These are phyloP conservation scores for Xenus cinereus DNA, from an alignment of 2,113 vertebrate genomes.

Conservation along the genomic window DNA sequence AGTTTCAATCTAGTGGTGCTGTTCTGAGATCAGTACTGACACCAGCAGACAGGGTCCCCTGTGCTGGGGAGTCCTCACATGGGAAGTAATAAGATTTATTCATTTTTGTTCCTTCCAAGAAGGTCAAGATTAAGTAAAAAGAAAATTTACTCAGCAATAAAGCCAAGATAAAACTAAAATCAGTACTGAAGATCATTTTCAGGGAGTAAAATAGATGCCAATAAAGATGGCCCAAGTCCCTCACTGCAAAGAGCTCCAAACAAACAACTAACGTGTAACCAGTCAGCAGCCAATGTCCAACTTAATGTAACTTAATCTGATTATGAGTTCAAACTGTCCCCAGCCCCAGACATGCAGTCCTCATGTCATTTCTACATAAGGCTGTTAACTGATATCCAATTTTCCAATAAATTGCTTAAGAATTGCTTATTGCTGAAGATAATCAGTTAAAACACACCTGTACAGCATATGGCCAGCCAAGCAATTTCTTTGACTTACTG, in stretches of 20 bases:
- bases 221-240: background rate
- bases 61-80: background rate
- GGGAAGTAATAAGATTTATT: background rate
- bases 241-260: background rate
- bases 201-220: background rate
- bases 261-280: background rate
- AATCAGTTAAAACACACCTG: slow-evolving; percentile 54
- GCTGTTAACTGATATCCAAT: slow-evolving; percentile 54
- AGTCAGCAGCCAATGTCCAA: background rate
- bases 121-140: background rate
- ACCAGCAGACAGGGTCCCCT: background rate
- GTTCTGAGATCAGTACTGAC: background rate
- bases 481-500: slow-evolving; percentile 9
- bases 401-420: slow-evolving; percentile 59
- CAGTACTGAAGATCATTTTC: background rate
- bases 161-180: background rate
- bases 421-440: too few relatives aligned
- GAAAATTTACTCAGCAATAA: background rate
- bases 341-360: background rate
- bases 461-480: slow-evolving; percentile 56
- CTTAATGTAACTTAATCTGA: slow-evolving; percentile 23
- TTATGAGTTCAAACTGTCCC: background rate
- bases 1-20: background rate
- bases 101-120: background rate
- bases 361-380: slow-evolving; percentile 15